These are phyloP conservation scores for Hirudo medicinalis DNA, from an alignment of 1,140 invertebrate genomes.

Conservation along the genomic window DNA sequence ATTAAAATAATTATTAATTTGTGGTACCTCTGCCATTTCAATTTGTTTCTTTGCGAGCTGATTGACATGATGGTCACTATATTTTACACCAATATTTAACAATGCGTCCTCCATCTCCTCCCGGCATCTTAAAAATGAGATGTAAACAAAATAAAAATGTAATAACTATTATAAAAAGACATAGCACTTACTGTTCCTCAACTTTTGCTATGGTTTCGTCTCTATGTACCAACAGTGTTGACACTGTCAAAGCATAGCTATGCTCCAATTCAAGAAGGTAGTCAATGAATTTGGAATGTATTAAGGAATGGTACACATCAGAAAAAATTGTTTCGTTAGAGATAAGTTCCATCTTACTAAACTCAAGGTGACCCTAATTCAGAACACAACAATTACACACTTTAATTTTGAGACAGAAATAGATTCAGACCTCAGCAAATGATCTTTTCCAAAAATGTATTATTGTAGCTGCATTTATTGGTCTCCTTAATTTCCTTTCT, in stretches of 20 bases:
- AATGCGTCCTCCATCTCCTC: slow-evolving; percentile 64
- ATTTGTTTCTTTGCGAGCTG: slow-evolving; percentile 59
- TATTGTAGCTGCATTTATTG: too few relatives aligned
- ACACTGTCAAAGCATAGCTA: slow-evolving; percentile 58
- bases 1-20: too few relatives aligned
- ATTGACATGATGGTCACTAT: slow-evolving; percentile 64
- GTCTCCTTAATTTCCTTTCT: too few relatives aligned
- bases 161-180: neutral
- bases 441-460: neutral
- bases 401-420: neutral
- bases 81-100: slow-evolving; percentile 48
- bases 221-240: slow-evolving; percentile 51
- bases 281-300: slow-evolving; percentile 65
- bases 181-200: slow-evolving; percentile 47
- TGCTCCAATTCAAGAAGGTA: slow-evolving; percentile 64
- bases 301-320: slow-evolving; percentile 63
- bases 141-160: neutral
- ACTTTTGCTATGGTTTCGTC: slow-evolving; percentile 53
- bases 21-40: slow-evolving; percentile 53
- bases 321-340: slow-evolving; percentile 59
- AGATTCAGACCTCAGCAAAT: too few relatives aligned
- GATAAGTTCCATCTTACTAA: slow-evolving; percentile 49
- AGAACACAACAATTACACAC: slow-evolving; percentile 15
- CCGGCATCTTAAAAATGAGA: slow-evolving; percentile 48
- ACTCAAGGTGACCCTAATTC: slow-evolving; percentile 37